Evolutionary conservation across 2,888 invertebrate genomes (phyloP).

Genomic region (Sycophila texana): DNA sequence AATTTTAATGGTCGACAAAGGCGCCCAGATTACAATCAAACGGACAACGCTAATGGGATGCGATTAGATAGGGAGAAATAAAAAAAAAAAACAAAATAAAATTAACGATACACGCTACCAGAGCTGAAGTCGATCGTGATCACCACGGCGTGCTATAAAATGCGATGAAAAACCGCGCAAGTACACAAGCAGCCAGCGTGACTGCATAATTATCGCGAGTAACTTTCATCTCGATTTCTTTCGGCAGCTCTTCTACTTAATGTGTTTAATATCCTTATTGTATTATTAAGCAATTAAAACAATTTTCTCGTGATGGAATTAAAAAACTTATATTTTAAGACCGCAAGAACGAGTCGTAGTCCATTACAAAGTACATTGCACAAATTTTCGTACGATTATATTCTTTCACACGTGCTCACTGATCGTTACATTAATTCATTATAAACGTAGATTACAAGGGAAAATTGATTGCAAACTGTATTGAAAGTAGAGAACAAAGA

Average conservation of each 20-base stretch:
- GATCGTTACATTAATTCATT: too few relatives aligned
- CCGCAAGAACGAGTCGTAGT: not conserved
- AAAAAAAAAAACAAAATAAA: constrained; percentile 20
- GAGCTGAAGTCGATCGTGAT: constrained; percentile 25
- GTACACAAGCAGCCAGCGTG: constrained; percentile 43
- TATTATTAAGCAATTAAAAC: constrained; percentile 35
- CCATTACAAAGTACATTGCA: constrained; percentile 22
- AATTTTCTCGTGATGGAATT: constrained; percentile 23
- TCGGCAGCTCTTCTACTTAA: constrained; percentile 40
- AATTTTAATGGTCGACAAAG: not conserved
- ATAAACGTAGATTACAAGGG: too few relatives aligned
- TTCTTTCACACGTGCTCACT: too few relatives aligned
- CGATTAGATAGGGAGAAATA: constrained; percentile 11
- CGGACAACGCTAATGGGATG: constrained; percentile 8
- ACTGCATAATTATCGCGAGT: constrained; percentile 54
- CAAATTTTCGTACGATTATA: not conserved
- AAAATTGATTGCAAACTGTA: too few relatives aligned
- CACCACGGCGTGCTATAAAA: constrained; percentile 38
- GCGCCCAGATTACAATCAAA: constrained; percentile 2
- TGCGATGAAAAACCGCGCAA: constrained; percentile 33
- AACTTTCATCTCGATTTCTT: constrained; percentile 58
- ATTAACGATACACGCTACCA: constrained; percentile 19
- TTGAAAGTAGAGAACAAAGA: not conserved
- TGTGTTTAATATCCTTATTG: constrained; percentile 2
- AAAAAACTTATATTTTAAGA: constrained; percentile 20